These are phyloP conservation scores for Liopterus haemorrhoidalis DNA, from an alignment of 2,888 invertebrate species.

Conservation along the genomic window DNA sequence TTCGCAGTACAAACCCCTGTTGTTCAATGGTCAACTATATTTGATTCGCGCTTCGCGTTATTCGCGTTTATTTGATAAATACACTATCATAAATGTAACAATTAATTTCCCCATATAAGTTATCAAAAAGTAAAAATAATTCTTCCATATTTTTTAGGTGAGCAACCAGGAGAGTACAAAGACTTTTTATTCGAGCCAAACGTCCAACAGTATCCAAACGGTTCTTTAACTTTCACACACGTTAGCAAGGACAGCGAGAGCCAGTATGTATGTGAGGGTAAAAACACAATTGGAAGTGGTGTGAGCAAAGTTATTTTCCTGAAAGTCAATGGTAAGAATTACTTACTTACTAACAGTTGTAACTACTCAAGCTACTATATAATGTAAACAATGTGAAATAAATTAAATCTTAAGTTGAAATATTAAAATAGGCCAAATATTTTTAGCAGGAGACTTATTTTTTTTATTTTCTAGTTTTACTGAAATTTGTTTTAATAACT, in stretches of 20 bases:
- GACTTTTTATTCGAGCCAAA: constrained; percentile 75
- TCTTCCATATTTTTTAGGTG: constrained; percentile 50
- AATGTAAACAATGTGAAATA: constrained; percentile 2
- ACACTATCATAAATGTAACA: no score
- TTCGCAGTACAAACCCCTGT: no score
- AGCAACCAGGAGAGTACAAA: constrained; percentile 71
- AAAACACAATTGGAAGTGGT: constrained; percentile 85
- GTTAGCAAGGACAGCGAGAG: constrained; percentile 84
- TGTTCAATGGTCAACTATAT: no score
- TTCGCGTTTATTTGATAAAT: no score
- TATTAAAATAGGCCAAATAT: background rate
- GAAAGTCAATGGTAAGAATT: constrained; percentile 76
- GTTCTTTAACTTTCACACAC: constrained; percentile 74
- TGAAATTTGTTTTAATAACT: no score
- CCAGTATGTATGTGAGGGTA: constrained; percentile 88
- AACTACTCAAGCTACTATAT: background rate
- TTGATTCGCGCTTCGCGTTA: no score
- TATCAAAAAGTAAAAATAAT: no score
- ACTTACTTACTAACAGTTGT: background rate
- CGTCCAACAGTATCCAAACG: constrained; percentile 72
- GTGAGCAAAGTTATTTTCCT: constrained; percentile 87
- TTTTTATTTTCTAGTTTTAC: no score
- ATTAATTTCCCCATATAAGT: no score
- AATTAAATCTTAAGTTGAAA: background rate
- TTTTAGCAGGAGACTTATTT: background rate